A percentile compares a stretch with the other conserved stretches of the same genome.
phyloP scores from a whole-genome alignment of 2,888 invertebrate species.

The Opisthograptis luteolata region DNA sequence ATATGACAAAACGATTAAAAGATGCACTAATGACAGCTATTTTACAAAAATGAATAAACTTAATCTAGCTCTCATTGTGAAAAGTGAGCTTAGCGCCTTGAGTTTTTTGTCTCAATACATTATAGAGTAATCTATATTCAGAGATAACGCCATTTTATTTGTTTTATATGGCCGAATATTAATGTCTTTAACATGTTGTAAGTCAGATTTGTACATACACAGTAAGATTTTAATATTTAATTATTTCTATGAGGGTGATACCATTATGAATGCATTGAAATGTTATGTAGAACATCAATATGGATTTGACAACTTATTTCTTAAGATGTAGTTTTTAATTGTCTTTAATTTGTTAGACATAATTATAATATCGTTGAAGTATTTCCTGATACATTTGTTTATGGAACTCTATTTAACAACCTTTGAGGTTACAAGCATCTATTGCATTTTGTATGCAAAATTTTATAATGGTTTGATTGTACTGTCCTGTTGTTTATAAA shows the following conservation, averaged over 20 bases:
- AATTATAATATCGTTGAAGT: no score
- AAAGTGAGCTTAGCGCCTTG: slow-evolving; percentile 41
- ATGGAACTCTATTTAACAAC: slow-evolving; percentile 1
- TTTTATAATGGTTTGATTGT: slow-evolving; percentile 14
- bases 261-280: slow-evolving; percentile 36
- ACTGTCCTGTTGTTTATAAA: slow-evolving; percentile 6
- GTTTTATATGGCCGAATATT: slow-evolving; percentile 33
- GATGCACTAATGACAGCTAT: slow-evolving; percentile 87
- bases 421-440: slow-evolving; percentile 4
- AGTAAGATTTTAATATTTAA: slow-evolving; percentile 29
- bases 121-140: slow-evolving; percentile 48
- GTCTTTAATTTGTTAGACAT: slow-evolving; percentile 4
- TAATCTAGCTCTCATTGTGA: slow-evolving; percentile 30
- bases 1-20: slow-evolving; percentile 86
- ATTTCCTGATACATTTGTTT: slow-evolving; percentile 11
- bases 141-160: slow-evolving; percentile 43
- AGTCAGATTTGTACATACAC: slow-evolving; percentile 22
- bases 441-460: slow-evolving; percentile 13
- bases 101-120: slow-evolving; percentile 47
- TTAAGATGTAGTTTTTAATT: slow-evolving; percentile 10
- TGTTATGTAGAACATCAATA: slow-evolving; percentile 8
- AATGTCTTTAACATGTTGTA: slow-evolving; percentile 18
- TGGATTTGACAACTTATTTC: slow-evolving; percentile 19
- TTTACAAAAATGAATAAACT: slow-evolving; percentile 77
- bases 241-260: slow-evolving; percentile 39